Evolutionary conservation across 2,797 vertebrate genomes (phyloP), one percentile per base, ranked within the genome.

Genomic region (Rhincodon typus): DNA sequence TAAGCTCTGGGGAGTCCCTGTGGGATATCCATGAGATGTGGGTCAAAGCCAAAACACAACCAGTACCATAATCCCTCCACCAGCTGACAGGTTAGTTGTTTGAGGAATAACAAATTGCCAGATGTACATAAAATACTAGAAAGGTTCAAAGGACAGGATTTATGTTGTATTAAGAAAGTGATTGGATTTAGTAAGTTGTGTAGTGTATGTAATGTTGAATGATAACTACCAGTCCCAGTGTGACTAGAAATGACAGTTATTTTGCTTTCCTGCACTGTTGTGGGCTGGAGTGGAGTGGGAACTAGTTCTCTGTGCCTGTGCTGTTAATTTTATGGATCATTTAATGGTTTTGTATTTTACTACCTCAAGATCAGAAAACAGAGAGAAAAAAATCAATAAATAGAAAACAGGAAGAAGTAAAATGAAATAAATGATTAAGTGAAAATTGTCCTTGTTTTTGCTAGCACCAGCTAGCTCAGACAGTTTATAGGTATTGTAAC

Each of bases 11-110:
- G 93, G 27, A 34, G 69, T 72, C 93, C 93, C 93, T 94, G 69
- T 72, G 69, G 93, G 93, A 94, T 53, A 67, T 94, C 69, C 67
- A n/a, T 94, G 69, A 74, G 94, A 74, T 53, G 30, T 94, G 94
- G 94, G 94, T 94, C 94, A 94, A 46, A 94, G 67, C 94, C 94
- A 94, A 69, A 53, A 30, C 67, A 74, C 69, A 94, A 69, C 93
- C 67, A 72, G n/a, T 27, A 72, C 93, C 67, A 70, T 94, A 94
- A 94, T 94, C 94, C 94, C 46, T 74, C 27, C 69, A 74, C 70
- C 94, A 74, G 94, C 94, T 94, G 94, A 94, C 69, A 94, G 42
- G 7, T 42, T 46, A 38, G 69, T 21, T 74, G 94, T 94, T 72
- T 94, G 94, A 46, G 70, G 70, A 94, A 53, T 30, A 46, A 72